Percentiles rank a stretch among this genome's conserved stretches.
These are phyloP conservation scores for Drosophila guanche DNA, from an alignment of 1,140 invertebrate genomes.

Conservation along the genomic window DNA sequence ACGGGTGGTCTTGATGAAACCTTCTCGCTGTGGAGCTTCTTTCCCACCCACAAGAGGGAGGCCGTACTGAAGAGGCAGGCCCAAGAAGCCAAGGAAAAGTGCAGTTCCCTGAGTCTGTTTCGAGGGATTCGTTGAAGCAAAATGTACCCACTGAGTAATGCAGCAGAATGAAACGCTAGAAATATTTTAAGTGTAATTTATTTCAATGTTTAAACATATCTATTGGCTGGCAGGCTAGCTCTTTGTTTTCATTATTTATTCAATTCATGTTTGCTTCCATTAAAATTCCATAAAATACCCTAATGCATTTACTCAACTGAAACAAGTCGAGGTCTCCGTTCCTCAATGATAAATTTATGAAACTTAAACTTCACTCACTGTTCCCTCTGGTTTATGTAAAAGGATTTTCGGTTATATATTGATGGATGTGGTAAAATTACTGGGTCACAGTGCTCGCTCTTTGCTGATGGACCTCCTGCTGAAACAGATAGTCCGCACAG, in stretches of 20 bases:
- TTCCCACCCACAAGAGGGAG: slow-evolving; percentile 29
- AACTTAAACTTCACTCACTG: slow-evolving; percentile 34
- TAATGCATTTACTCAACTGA: slow-evolving; percentile 10
- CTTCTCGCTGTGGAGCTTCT: slow-evolving; percentile 76
- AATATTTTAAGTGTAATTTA: slow-evolving; percentile 12
- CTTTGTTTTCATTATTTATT: slow-evolving; percentile 47
- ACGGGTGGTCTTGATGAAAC: slow-evolving; percentile 73
- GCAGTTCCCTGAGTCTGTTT: slow-evolving; percentile 41
- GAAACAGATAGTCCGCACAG: slow-evolving; percentile 77
- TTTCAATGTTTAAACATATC: slow-evolving; percentile 22
- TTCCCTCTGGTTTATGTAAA: slow-evolving; percentile 36
- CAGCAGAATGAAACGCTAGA: background rate
- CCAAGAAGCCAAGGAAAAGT: background rate
- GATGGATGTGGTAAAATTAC: slow-evolving; percentile 10
- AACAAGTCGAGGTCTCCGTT: no score
- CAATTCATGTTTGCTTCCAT: slow-evolving; percentile 54
- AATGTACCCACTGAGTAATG: background rate
- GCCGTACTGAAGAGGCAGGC: slow-evolving; percentile 13
- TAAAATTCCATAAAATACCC: slow-evolving; percentile 45
- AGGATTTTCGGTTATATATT: background rate
- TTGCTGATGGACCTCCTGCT: slow-evolving; percentile 58
- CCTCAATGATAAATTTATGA: slow-evolving; percentile 10
- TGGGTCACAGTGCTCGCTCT: background rate
- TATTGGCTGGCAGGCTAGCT: slow-evolving; percentile 9
- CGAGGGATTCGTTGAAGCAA: slow-evolving; percentile 30